Evolutionary conservation across 2,888 invertebrate genomes (phyloP).

Genomic region (Hirtodrosophila cameraria): DNA sequence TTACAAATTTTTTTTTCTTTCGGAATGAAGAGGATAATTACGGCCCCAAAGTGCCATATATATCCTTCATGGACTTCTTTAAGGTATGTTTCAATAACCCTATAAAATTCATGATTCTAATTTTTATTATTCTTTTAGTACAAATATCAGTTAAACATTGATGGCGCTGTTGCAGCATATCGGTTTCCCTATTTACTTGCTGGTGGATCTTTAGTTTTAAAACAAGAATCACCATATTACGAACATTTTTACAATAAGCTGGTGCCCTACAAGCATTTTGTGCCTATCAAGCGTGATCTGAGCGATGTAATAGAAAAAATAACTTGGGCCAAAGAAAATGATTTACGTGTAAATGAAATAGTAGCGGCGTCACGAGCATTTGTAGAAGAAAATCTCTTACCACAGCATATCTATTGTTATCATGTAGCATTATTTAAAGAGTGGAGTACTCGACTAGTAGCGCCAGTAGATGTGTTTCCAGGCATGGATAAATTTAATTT

Average conservation of each 20-base stretch:
- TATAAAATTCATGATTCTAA: neutral
- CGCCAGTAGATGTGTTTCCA: slow-evolving; percentile 85
- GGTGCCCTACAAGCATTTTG: slow-evolving; percentile 91
- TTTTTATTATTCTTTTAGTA: slow-evolving; percentile 86
- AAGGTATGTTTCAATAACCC: slow-evolving; percentile 86
- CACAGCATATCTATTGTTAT: slow-evolving; percentile 94
- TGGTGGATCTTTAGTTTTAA: slow-evolving; percentile 94
- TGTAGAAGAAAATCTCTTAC: slow-evolving; percentile 91
- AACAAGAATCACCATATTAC: slow-evolving; percentile 96
- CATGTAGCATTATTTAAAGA: slow-evolving; percentile 90
- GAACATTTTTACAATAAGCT: slow-evolving; percentile 96
- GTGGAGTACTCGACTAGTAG: slow-evolving; percentile 89
- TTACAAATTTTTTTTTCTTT: slow-evolving; percentile 98
- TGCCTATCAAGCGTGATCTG: slow-evolving; percentile 92
- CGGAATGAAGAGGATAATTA: slow-evolving; percentile 92
- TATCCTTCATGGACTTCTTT: slow-evolving; percentile 97
- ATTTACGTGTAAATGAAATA: slow-evolving; percentile 88
- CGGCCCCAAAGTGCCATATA: slow-evolving; percentile 92
- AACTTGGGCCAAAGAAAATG: slow-evolving; percentile 90
- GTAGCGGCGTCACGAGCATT: slow-evolving; percentile 88
- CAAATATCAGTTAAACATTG: slow-evolving; percentile 96
- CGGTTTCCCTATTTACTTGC: slow-evolving; percentile 95
- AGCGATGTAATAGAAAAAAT: slow-evolving; percentile 92
- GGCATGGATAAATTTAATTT: slow-evolving; percentile 88
- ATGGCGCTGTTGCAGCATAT: slow-evolving; percentile 98